Conservation (phyloP, 1,140 invertebrate species). For the Zeugodacus cucurbitae region DNA sequence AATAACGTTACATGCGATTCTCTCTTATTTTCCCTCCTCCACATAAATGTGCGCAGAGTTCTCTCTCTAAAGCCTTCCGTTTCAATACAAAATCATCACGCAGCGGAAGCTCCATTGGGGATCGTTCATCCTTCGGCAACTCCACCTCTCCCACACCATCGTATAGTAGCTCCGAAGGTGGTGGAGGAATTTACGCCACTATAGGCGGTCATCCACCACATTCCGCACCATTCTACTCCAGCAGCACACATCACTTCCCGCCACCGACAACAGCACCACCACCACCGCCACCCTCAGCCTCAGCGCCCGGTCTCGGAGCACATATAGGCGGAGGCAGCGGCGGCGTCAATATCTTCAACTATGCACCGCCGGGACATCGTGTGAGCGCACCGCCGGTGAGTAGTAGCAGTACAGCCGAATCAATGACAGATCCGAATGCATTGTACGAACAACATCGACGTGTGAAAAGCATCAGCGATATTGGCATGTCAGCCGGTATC, state of each 20-base stretch:
- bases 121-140: constrained; percentile 63
- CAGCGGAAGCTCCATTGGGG: constrained; percentile 49
- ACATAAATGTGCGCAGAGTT: constrained; percentile 51
- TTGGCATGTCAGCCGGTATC: constrained; percentile 70
- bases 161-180: constrained; percentile 65
- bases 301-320: neutral
- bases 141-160: constrained; percentile 65
- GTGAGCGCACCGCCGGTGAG: constrained; percentile 67
- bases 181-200: constrained; percentile 66
- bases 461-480: constrained; percentile 79
- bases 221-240: constrained; percentile 58
- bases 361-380: constrained; percentile 61
- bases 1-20: neutral
- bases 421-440: constrained; percentile 50
- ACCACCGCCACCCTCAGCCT: constrained; percentile 56
- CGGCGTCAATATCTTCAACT: constrained; percentile 50
- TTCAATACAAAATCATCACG: constrained; percentile 61
- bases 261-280: constrained; percentile 71
- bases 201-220: constrained; percentile 73
- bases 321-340: neutral
- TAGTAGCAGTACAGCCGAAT: constrained; percentile 53
- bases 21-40: neutral
- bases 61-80: constrained; percentile 65
- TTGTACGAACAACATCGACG: constrained; percentile 70
- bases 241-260: constrained; percentile 64